A percentile compares a stretch with the other conserved stretches of the same genome.
Evolutionary conservation across 2,888 invertebrate species (phyloP).

Genomic region (Daptonema setosum): DNA sequence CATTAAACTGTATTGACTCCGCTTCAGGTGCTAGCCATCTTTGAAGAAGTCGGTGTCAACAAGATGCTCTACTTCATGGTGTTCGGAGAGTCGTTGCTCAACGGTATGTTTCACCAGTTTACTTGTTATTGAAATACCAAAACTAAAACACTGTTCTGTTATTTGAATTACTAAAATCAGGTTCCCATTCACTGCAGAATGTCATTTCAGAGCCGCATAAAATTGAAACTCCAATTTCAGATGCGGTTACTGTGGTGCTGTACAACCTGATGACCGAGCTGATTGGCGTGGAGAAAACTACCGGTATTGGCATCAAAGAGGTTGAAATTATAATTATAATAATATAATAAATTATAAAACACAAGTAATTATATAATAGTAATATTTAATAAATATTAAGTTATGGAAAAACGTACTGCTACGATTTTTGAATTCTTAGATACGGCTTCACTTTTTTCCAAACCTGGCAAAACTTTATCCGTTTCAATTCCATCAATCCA

Average conservation of each 20-base stretch:
- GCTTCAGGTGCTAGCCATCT: slow-evolving; percentile 30
- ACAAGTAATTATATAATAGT: too few species aligned
- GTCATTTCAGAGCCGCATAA: too few species aligned
- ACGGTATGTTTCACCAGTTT: slow-evolving; percentile 27
- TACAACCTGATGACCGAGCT: slow-evolving; percentile 29
- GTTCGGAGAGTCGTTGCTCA: slow-evolving; percentile 39
- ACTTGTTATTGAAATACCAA: background rate
- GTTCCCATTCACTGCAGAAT: too few species aligned
- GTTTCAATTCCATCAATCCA: too few species aligned
- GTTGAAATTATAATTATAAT: background rate
- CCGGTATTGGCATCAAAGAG: background rate
- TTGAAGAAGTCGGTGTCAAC: slow-evolving; percentile 35
- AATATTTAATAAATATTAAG: too few species aligned
- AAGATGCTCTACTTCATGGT: slow-evolving; percentile 38
- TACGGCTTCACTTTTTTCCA: too few species aligned
- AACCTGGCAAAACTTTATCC: too few species aligned
- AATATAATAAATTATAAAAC: background rate
- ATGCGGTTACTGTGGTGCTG: slow-evolving; percentile 38
- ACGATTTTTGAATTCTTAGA: too few species aligned
- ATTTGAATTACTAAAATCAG: too few species aligned
- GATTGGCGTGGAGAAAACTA: background rate
- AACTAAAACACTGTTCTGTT: too few species aligned
- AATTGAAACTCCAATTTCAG: too few species aligned
- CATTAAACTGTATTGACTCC: slow-evolving; percentile 37
- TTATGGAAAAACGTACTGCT: too few species aligned